A percentile compares a stretch with the other conserved stretches of the same genome.
Conservation (phyloP, 2,113 vertebrate genomes). For the Trogon surrucura region DNA sequence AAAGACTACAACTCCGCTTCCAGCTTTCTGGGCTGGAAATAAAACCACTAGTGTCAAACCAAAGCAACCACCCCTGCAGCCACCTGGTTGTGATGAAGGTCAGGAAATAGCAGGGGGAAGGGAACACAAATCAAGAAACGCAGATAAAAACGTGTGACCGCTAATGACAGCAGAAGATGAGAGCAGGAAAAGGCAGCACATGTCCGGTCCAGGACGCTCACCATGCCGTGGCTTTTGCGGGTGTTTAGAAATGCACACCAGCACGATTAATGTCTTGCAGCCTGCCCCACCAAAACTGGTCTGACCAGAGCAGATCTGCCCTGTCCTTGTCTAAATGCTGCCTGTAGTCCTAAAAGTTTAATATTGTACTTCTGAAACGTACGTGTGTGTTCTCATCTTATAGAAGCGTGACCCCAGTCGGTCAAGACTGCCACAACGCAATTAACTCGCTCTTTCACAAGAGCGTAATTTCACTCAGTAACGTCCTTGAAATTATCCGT, state of each 20-base stretch:
- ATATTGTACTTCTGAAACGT: not conserved
- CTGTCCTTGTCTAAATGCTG: not conserved
- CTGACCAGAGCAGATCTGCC: not conserved
- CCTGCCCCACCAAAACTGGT: not conserved
- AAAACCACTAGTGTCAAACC: not conserved
- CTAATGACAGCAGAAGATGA: not conserved
- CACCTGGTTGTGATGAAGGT: not conserved
- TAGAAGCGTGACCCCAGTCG: not conserved
- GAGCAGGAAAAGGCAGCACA: not conserved
- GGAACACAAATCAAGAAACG: not conserved
- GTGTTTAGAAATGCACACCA: not conserved
- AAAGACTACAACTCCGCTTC: not conserved
- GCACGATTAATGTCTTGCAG: not conserved
- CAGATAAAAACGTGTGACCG: not conserved
- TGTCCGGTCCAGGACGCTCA: too few relatives aligned
- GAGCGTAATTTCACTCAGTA: not conserved
- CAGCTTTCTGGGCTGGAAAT: not conserved
- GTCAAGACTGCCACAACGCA: not conserved
- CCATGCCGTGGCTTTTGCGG: not conserved
- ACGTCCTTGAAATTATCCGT: not conserved
- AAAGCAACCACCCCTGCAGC: not conserved
- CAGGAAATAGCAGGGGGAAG: fast-evolving
- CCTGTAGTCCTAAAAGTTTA: not conserved
- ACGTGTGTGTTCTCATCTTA: not conserved
- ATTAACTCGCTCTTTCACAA: not conserved